Base-by-base conservation (phyloP, 2,113 vertebrate genomes). In the Melozone crissalis region DNA sequence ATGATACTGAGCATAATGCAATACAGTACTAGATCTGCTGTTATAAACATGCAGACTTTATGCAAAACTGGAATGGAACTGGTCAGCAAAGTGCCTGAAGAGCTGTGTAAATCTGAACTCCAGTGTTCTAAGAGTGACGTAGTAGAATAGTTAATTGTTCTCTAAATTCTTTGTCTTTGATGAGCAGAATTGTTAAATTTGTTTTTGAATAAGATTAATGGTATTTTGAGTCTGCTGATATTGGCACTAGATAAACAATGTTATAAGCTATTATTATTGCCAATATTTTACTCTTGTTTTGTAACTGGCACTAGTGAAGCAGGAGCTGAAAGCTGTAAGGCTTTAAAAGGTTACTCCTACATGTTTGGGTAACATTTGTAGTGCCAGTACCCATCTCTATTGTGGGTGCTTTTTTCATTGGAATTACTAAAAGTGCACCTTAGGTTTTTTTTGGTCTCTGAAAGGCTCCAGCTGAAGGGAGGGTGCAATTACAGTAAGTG, bases 341-440 rank as follows among this genome's bases (percentile, higher is more conserved):
- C 78, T 89, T 89, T 89, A 47, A 76, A 79, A 80, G 75, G 58
- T 86, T 96, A 68, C 94, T 97, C 19, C 5, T 85, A 69, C 8
- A 5, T 74, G 52, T 92, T 92, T 85, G 47, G 31, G 93, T 95
- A 94, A 92, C 33, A 67, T 51, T 26, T 95, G 94, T 94, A 94
- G 75, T 49, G 89, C 49, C 71, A 94, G 74, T 59, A 84, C 41
- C 26, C 37, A 90, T 81, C 77, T 97, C 61, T 90, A 18, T 93
- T 81, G 80, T 95, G 96, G 76, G 82, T 95, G 87, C 79, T 94
- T 95, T 96, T 75, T 85, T 92, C 24, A 78, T 71, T 96, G 54
- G 79, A 84, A 87, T 95, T 97, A 93, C 83, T 61, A n/a, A 75
- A 65, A 88, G 49, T 9, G 11, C 54, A 27, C 57, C 41, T 87